Base-by-base conservation (phyloP, 2,888 invertebrate species). In the Scaptomyza parva region DNA sequence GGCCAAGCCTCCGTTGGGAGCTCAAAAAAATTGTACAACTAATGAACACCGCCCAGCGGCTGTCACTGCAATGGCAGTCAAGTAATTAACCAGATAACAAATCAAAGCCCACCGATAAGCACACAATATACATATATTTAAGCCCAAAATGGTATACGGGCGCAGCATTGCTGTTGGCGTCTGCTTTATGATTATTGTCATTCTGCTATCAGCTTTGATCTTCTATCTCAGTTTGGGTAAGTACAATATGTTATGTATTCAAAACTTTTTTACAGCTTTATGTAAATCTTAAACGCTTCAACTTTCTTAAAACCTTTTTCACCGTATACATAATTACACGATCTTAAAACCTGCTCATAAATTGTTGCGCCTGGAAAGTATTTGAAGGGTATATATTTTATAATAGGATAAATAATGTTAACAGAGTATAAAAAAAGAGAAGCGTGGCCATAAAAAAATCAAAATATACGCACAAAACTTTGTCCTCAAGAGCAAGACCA, bases 211-310 rank as follows among this genome's bases (percentile, higher is more conserved):
- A 47, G 89, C 78, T 30, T 54, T 91, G 45, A 91, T 91, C 64
- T 92, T 90, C 69, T 91, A 90, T 71, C 78, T 91, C 47, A 92
- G 92, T 77, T 75, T 91, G 78, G 92, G 92, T 92, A 78, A 89
- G 91, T 73, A 9, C 9, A 9, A 9, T 28, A 9, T 28, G 8
- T 28, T 28, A 9, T 28, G 9, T 1, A 9, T 12, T 28, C 11
- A 11, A 28, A 28, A 9, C 9, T 28, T 28, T 9, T 8, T 28
- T 28, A 28, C 8, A 2, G 28, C 28, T 2, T 28, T 28, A 28
- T 28, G 9, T 28, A 9, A 28, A 8, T 28, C 24, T 1, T 26
- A 26, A 26, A 6, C 24, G 9, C 22, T 12, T 7, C 8, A 33
- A 40, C 12, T 24, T 33, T 45, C 33, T 9, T 14, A 18, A 33